Conservation (phyloP, 2,888 invertebrate species). For the Thymelicus sylvestris region DNA sequence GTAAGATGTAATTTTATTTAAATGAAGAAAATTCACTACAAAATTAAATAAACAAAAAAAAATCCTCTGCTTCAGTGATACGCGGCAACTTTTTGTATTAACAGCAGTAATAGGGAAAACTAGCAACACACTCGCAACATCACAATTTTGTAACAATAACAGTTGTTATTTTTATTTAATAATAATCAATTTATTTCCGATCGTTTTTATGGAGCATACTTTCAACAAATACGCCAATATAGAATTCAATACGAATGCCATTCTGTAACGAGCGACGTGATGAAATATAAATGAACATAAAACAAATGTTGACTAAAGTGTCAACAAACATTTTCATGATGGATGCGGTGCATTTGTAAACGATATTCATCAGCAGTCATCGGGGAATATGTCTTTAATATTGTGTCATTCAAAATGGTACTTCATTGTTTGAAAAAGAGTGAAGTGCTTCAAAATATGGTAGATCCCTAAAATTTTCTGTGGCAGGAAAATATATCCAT, state of each 20-base stretch:
- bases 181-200: constrained; percentile 8
- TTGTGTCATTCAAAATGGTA: not conserved
- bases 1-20: no score
- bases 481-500: no score
- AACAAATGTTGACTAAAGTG: constrained; percentile 51
- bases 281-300: constrained; percentile 44
- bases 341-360: constrained; percentile 71
- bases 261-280: constrained; percentile 30
- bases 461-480: no score
- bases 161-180: constrained; percentile 1
- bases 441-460: no score
- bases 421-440: no score
- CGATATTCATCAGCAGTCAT: constrained; percentile 61
- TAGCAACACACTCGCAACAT: not conserved
- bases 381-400: constrained; percentile 20
- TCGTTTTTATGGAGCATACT: constrained; percentile 4
- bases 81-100: not conserved
- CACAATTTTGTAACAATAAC: not conserved
- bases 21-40: no score
- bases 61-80: no score
- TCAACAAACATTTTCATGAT: constrained; percentile 68
- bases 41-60: no score
- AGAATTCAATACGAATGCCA: constrained; percentile 22
- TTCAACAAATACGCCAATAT: constrained; percentile 16
- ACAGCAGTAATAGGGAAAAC: not conserved